A percentile compares a stretch with the other conserved stretches of the same genome.
phyloP scores from a whole-genome alignment of 1,140 invertebrate genomes.

The Drosophila watanabei region DNA sequence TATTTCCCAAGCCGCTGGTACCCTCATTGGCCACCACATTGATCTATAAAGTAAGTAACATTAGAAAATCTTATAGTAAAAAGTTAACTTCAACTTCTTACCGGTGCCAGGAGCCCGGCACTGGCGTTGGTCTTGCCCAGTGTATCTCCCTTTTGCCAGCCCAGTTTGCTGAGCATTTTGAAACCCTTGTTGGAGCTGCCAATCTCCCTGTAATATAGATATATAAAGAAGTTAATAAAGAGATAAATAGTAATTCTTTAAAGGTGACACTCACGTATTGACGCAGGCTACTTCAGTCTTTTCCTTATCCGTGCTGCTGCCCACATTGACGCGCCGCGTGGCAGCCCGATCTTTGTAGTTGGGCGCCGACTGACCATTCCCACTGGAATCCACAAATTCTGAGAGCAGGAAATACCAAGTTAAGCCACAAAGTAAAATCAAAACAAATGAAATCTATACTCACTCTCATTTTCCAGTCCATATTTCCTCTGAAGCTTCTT shows the following conservation, averaged over 20 bases:
- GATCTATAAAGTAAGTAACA: conserved; percentile 53
- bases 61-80: not conserved
- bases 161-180: conserved; percentile 95
- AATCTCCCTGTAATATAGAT: conserved; percentile 89
- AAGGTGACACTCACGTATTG: conserved; percentile 89
- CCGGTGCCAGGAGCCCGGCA: conserved; percentile 91
- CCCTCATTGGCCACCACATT: conserved; percentile 80
- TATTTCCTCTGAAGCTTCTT: conserved; percentile 94
- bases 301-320: conserved; percentile 92
- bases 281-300: conserved; percentile 93
- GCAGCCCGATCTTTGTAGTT: conserved; percentile 93
- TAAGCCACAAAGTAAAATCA: not conserved
- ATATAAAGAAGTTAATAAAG: not conserved
- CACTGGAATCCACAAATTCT: conserved; percentile 81
- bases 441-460: conserved; percentile 47
- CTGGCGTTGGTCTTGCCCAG: conserved; percentile 91
- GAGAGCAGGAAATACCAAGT: not conserved
- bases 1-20: conserved; percentile 76
- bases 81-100: conserved; percentile 87
- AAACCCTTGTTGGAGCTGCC: conserved; percentile 94
- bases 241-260: fast-evolving
- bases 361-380: conserved; percentile 43
- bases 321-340: conserved; percentile 90
- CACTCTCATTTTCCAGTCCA: conserved; percentile 88
- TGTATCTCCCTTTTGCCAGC: conserved; percentile 95